Percentiles rank a stretch among this genome's conserved stretches.
These are phyloP conservation scores for Amyelois transitella DNA, from an alignment of 1,140 invertebrate genomes.

Conservation along the genomic window DNA sequence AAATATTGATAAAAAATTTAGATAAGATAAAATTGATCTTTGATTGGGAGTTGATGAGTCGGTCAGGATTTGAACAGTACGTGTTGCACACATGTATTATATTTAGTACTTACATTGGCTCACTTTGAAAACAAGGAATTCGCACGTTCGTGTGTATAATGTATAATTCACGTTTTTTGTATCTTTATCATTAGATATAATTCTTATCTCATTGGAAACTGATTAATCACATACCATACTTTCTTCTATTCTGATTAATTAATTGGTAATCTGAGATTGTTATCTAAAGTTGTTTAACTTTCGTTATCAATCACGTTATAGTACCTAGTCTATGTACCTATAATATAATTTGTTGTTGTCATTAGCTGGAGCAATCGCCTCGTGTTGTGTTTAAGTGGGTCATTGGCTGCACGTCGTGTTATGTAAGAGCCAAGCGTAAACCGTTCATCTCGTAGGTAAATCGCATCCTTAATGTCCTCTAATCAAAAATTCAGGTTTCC, in stretches of 20 bases:
- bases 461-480: background rate
- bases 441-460: background rate
- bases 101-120: too few species aligned
- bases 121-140: background rate
- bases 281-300: background rate
- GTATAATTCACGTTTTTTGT: background rate
- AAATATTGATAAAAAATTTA: too few species aligned
- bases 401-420: conserved; percentile 68
- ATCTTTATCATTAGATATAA: background rate
- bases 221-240: background rate
- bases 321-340: background rate
- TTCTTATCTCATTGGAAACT: background rate
- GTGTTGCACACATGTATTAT: background rate
- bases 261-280: background rate
- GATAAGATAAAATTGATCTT: too few species aligned
- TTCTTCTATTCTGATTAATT: background rate
- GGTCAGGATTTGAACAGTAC: background rate
- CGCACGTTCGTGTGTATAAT: background rate
- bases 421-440: conserved; percentile 47
- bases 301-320: background rate
- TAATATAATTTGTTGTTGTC: conserved; percentile 42
- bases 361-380: conserved; percentile 42
- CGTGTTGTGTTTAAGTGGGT: conserved; percentile 45
- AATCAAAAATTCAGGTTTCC: too few species aligned
- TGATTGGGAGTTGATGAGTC: too few species aligned